Base-by-base conservation (phyloP, 2,113 vertebrate genomes). In the Heterotis niloticus region DNA sequence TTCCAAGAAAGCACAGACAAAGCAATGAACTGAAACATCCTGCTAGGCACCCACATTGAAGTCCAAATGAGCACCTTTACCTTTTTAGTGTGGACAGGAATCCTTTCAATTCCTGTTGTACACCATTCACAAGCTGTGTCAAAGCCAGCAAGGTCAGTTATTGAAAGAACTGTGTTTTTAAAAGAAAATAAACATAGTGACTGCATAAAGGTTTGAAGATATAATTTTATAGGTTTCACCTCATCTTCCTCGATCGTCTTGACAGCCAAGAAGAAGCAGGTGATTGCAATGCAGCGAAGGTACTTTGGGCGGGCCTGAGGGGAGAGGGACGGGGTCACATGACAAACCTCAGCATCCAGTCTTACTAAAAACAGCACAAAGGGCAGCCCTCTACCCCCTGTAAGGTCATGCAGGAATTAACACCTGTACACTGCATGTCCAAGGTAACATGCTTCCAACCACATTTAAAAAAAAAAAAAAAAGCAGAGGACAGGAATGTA, bases 161-260 rank as follows among this genome's bases (percentile, higher is more conserved):
- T n/a, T n/a, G 34, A 44, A 44, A 44, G 3, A 44, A 44, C 3
- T 44, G 14, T 17, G 5, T 62, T 62, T 10, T 4, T 62, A 62
- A 62, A 5, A 62, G 20, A 62, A 62, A 62, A 14, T 10, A n/a
- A 62, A 62, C 20, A 9, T 13, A 9, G 13, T 62, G 64, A 66
- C 23, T 24, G 18, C 18, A 20, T 12, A 17, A 23, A 23, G 64
- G 64, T 66, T 23, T 12, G 1, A n/a, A n/a, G 11, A 20, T 12
- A 66, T 4, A 20, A 20, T 0, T 62, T 3, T 44, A 7, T 7
- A 44, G 28, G 54, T 59, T 66, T 89, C 86, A 99, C 98, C 96
- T 99, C 98, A 51, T 98, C 96, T 87, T 99, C 98, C 91, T 99
- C 98, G 29, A 92, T 93, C 87, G 95, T 98, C 91, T 99, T 99